Percentiles rank a stretch among this genome's conserved stretches.
phyloP scores from a whole-genome alignment of 2,888 invertebrate genomes.

The Trichogramma evanescens region DNA sequence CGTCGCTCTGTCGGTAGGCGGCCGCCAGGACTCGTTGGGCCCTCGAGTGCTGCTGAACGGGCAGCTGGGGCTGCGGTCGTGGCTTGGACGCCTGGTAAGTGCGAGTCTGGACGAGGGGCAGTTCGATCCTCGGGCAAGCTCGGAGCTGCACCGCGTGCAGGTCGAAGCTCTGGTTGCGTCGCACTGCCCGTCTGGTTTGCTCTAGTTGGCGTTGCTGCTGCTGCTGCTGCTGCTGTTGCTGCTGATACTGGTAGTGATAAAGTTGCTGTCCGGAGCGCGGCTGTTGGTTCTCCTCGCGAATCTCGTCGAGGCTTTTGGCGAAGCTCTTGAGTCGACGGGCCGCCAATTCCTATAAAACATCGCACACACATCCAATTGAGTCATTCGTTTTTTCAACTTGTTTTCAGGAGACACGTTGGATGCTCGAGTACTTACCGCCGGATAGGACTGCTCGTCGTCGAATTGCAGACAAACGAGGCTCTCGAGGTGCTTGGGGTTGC shows the following conservation, averaged over 20 bases:
- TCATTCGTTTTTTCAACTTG: background rate
- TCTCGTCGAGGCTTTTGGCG: conserved; percentile 39
- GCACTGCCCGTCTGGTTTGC: conserved; percentile 24
- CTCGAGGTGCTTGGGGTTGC: conserved; percentile 26
- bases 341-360: background rate
- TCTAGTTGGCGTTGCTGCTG: background rate
- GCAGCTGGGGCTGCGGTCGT: too few relatives aligned
- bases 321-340: conserved; percentile 28
- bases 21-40: background rate
- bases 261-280: conserved; percentile 3
- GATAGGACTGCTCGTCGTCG: conserved; percentile 38
- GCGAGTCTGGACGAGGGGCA: conserved; percentile 30
- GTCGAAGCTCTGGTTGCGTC: conserved; percentile 43
- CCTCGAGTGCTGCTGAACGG: too few relatives aligned
- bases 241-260: background rate
- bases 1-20: conserved; percentile 22
- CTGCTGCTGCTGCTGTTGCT: background rate
- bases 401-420: conserved; percentile 13
- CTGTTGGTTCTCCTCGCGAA: conserved; percentile 32
- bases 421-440: conserved; percentile 9
- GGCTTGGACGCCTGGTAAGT: conserved; percentile 29
- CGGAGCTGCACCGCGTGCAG: conserved; percentile 22
- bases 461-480: conserved; percentile 36
- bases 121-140: conserved; percentile 15
- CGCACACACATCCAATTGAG: background rate